Base-by-base conservation (phyloP, 2,888 invertebrate genomes). In the Tetropium fuscum region DNA sequence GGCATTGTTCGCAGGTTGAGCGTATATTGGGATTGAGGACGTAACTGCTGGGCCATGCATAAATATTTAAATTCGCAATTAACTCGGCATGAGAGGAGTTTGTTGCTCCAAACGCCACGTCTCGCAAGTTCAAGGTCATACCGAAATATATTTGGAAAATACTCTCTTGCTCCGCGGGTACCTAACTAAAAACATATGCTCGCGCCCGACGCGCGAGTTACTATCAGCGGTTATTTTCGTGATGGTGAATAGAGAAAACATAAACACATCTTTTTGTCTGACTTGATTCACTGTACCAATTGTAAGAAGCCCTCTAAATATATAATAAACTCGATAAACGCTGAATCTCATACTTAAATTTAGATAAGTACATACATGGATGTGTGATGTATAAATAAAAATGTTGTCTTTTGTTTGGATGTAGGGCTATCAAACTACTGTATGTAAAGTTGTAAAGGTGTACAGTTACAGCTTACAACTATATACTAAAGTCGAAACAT, bases 101-200 rank as follows among this genome's bases (percentile, higher is more conserved):
- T 65, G 63, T 67, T 65, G 64, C 58, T 65, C 64, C 64, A 47
- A 45, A 54, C 57, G 40, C 41, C 51, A 49, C 49, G 53, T 51
- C 56, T 58, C 38, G 38, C 66, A 68, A 68, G 68, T 68, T 68
- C 68, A 68, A 68, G 68, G 68, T 60, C 60, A 57, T 43, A 48
- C 57, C 34, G 51, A 54, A 64, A 64, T 66, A 63, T 62, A 62
- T 61, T 68, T 64, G 58, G 63, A 60, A 63, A 59, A 63, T 47
- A 19, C 47, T 38, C 30, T 30, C 30, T 8, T 27, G 47, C 13
- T 13, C 18, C 13, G 15, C 40, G 47, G 40, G 11, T 38, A n/a
- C n/a, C n/a, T n/a, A 45, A 54, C 55, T 34, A 11, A 55, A 47
- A 55, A 55, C 55, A 55, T 48, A 25, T 55, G 54, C 41, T 36